phyloP scores from a whole-genome alignment of 1,140 invertebrate species.

The Nebria ingens region DNA sequence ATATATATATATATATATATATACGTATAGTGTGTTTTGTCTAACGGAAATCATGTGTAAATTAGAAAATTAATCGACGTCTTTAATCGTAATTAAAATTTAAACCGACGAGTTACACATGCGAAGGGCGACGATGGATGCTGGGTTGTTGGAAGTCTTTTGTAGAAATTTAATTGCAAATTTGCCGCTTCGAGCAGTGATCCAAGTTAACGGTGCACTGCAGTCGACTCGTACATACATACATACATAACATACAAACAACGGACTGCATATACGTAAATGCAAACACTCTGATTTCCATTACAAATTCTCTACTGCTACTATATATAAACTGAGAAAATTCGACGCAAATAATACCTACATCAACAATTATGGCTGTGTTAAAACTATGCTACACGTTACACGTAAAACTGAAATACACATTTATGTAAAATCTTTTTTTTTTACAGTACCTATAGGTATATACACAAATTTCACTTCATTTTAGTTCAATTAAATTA shows the following conservation, averaged over 20 bases:
- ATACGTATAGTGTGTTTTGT: not conserved
- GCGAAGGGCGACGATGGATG: not conserved
- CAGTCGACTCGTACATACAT: not conserved
- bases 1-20: too few relatives aligned
- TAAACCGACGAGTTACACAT: not conserved
- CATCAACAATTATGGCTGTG: too few relatives aligned
- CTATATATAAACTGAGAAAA: not conserved
- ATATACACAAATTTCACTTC: too few relatives aligned
- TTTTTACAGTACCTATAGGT: too few relatives aligned
- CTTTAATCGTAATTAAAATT: not conserved
- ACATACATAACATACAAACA: not conserved
- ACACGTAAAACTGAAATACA: too few relatives aligned
- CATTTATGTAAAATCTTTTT: too few relatives aligned
- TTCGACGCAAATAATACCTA: not conserved
- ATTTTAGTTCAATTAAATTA: too few relatives aligned
- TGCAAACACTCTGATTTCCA: not conserved
- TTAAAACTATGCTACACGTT: too few relatives aligned
- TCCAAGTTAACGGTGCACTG: not conserved
- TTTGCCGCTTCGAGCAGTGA: too few relatives aligned
- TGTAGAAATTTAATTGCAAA: slow-evolving; percentile 7
- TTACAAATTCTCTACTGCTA: not conserved
- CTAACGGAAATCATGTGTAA: not conserved
- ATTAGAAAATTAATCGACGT: slow-evolving; percentile 8
- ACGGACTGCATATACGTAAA: not conserved
- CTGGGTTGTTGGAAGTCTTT: not conserved